Evolutionary conservation across 2,888 invertebrate species (phyloP), one percentile per base, ranked within the genome.

Genomic region (Acholoe squamosa): DNA sequence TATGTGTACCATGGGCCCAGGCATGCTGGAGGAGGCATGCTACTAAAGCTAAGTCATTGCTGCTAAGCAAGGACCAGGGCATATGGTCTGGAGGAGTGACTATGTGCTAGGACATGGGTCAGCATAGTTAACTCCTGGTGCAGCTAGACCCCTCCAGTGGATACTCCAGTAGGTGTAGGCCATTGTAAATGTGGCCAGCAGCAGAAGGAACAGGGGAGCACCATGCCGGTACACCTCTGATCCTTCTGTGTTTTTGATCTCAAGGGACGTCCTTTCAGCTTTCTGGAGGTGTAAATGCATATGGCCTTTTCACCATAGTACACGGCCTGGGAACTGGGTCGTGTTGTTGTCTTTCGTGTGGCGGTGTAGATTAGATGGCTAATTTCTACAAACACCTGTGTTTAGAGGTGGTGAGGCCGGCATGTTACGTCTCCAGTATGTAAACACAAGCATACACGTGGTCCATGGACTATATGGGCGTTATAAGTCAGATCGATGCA

Each of bases 321-420:
- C 43, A 43, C 43, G 43, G 10, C 43, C 43, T 43, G 43, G 61
- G 22, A 61, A n/a, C 61, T 61, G 61, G 22, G n/a, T n/a, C 61
- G 22, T 61, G 61, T 61, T 61, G 61, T 61, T 61, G 61, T 61
- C n/a, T 61, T 61, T 61, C 61, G 61, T 61, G n/a, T 61, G 7
- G 22, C 5, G 61, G 61, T 61, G 61, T 61, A 7, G n/a, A 61
- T 61, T 61, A n/a, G 61, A 61, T n/a, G n/a, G 19, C 61, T n/a
- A n/a, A 61, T 61, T n/a, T 61, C 61, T n/a, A 61, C 61, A 61
- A n/a, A 61, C 61, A 61, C 61, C 61, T n/a, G 61, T n/a, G 19
- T 61, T n/a, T n/a, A n/a, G 5, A 61, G 12, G 61, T 61, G 61
- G 61, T 19, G 61, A 61, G 43, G 43, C 43, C 43, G 43, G 3